Percentiles rank a stretch among this genome's conserved stretches.
These are phyloP conservation scores for Galaxias olidus DNA, from an alignment of 2,797 vertebrate species.

Conservation along the genomic window DNA sequence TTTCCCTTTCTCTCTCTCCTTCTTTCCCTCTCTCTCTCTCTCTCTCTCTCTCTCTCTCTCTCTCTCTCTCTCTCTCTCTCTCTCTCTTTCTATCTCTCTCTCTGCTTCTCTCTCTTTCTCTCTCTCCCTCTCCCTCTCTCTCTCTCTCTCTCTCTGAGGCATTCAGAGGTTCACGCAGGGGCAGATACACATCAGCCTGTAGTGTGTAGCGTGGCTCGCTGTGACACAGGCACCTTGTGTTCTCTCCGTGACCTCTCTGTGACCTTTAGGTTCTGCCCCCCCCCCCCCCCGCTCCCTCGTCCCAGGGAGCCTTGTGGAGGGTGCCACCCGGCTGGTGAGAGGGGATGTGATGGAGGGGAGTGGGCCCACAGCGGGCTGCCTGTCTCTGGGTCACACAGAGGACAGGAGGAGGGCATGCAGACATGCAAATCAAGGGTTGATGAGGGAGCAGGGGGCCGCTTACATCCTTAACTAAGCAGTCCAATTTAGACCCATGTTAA, in stretches of 20 bases:
- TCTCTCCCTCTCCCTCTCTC: no score
- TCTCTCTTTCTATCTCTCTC: not conserved
- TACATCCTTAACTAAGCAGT: constrained; percentile 17
- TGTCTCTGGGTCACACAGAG: constrained; percentile 25
- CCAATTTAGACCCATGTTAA: constrained; percentile 11
- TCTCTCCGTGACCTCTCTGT: no score
- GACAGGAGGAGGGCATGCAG: constrained; percentile 31
- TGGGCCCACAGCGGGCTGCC: constrained; percentile 14
- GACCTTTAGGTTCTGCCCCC: no score
- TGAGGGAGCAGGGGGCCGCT: constrained; percentile 11
- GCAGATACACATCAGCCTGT: no score
- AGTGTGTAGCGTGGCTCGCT: no score
- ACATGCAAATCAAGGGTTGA: constrained; percentile 25
- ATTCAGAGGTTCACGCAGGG: no score
- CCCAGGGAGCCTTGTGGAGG: constrained; percentile 30
- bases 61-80: no score
- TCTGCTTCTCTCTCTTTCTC: no score
- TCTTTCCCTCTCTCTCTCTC: constrained; percentile 2
- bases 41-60: no score
- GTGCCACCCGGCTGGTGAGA: constrained; percentile 28
- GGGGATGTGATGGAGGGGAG: constrained; percentile 32
- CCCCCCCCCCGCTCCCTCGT: no score
- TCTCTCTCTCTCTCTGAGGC: no score
- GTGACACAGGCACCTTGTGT: no score
- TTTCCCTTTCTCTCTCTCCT: not conserved